Conservation (phyloP, 1,140 invertebrate species). For the Subanguina moxae region DNA sequence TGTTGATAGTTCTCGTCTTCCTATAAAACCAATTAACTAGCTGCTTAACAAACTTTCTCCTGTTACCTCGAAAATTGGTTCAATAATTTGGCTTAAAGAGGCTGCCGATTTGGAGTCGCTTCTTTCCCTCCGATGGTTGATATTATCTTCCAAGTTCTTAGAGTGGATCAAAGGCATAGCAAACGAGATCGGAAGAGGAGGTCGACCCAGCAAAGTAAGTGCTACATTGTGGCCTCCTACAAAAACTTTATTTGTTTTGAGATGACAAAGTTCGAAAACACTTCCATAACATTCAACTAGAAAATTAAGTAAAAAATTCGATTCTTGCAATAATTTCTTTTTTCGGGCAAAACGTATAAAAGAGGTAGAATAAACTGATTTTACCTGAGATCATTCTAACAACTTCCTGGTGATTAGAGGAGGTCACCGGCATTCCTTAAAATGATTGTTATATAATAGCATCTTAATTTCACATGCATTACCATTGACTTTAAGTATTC, state of each 20-base stretch:
- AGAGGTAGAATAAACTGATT: constrained; percentile 52
- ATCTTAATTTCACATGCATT: too few species aligned
- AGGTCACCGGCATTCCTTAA: constrained; percentile 71
- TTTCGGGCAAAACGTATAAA: too few species aligned
- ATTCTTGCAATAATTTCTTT: too few species aligned
- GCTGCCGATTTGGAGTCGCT: neutral
- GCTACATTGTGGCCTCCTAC: constrained; percentile 59
- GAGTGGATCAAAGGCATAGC: neutral
- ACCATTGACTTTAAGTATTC: constrained; percentile 90
- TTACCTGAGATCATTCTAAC: constrained; percentile 86
- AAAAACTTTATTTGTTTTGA: neutral
- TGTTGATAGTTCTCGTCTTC: neutral
- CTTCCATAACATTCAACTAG: too few species aligned
- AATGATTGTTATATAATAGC: too few species aligned
- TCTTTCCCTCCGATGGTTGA: neutral
- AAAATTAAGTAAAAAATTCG: too few species aligned
- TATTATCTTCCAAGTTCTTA: neutral
- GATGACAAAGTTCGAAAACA: too few species aligned
- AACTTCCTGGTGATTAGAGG: constrained; percentile 84
- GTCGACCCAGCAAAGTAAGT: constrained; percentile 62
- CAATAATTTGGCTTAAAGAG: neutral
- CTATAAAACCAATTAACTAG: neutral
- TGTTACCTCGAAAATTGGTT: neutral
- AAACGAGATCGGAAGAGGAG: constrained; percentile 31
- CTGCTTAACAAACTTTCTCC: neutral